Conservation (phyloP, 2,888 invertebrate genomes). For the Ashinkailepas kermadecensis region DNA sequence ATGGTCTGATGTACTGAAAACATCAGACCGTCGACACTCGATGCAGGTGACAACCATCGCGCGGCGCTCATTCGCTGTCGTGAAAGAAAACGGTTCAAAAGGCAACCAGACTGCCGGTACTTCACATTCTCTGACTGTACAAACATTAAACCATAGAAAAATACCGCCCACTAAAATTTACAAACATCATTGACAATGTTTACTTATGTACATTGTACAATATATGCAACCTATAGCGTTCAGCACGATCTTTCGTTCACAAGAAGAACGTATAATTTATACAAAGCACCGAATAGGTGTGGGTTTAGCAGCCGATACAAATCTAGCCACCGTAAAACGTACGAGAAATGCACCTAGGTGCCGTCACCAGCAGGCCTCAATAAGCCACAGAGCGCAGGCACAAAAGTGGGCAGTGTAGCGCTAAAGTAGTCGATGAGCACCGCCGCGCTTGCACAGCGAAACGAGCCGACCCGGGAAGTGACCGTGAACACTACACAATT, state of each 20-base stretch:
- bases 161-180: slow-evolving; percentile 1
- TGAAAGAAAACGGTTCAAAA: neutral
- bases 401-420: too few species aligned
- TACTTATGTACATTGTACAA: neutral
- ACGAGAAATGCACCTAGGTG: too few species aligned
- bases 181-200: neutral
- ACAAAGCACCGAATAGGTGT: neutral
- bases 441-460: too few species aligned
- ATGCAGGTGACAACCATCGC: too few species aligned
- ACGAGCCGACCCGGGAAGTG: too few species aligned
- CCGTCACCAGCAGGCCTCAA: too few species aligned
- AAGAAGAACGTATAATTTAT: neutral
- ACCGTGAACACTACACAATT: too few species aligned
- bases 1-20: too few species aligned
- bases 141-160: neutral
- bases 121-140: neutral
- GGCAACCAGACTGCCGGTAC: neutral
- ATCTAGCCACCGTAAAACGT: too few species aligned
- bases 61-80: neutral
- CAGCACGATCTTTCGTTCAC: neutral
- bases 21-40: too few species aligned
- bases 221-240: neutral
- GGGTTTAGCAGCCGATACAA: neutral
- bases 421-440: too few species aligned
- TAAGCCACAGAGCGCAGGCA: too few species aligned